Percentiles rank a stretch among this genome's conserved stretches.
These are phyloP conservation scores for Pleuronectes platessa DNA, from an alignment of 2,113 vertebrate species.

Conservation along the genomic window DNA sequence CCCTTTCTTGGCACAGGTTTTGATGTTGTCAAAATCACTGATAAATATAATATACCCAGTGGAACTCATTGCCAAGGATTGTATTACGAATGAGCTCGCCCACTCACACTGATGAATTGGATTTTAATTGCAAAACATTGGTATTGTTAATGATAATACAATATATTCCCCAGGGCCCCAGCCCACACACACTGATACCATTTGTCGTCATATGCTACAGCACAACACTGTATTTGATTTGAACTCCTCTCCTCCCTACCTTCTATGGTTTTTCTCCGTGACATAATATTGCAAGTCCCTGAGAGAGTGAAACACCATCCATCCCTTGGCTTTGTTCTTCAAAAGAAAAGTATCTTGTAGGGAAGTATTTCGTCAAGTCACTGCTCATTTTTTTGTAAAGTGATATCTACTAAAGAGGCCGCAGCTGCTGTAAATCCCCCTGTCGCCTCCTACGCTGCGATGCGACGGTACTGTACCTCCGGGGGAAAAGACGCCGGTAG, in stretches of 20 bases:
- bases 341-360: conserved; percentile 37
- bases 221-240: background rate
- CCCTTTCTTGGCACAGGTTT: conserved; percentile 33
- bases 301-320: conserved; percentile 20
- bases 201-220: conserved; percentile 8
- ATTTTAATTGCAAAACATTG: conserved; percentile 49
- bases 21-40: conserved; percentile 43
- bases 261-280: background rate
- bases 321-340: conserved; percentile 41
- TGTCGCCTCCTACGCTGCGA: conserved; percentile 24
- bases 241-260: conserved; percentile 1
- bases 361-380: conserved; percentile 49
- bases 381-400: conserved; percentile 20
- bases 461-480: conserved; percentile 45
- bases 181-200: background rate
- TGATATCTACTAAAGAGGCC: conserved; percentile 44
- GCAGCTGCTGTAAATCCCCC: conserved; percentile 55
- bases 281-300: conserved; percentile 34
- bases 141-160: conserved; percentile 36
- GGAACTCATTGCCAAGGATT: conserved; percentile 23
- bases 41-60: conserved; percentile 30
- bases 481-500: conserved; percentile 30
- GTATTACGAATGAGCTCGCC: conserved; percentile 22
- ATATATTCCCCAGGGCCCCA: conserved; percentile 21
- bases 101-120: conserved; percentile 26